Evolutionary conservation across 2,113 vertebrate species (phyloP).

Genomic region (Oreochromis tanganicae): DNA sequence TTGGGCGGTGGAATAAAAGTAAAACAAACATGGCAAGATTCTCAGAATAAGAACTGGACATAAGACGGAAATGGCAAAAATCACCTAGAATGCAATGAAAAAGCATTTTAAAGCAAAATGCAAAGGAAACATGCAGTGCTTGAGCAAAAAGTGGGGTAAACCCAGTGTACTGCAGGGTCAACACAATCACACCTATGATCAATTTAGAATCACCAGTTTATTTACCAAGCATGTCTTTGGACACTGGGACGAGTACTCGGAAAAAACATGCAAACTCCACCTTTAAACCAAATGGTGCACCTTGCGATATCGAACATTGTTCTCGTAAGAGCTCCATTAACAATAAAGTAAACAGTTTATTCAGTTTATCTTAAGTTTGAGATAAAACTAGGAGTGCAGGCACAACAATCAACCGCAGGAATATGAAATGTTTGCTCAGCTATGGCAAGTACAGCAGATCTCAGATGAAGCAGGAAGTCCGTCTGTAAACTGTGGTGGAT

Average conservation of each 20-base stretch:
- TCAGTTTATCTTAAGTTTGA: neutral
- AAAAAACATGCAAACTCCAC: neutral
- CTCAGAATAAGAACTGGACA: neutral
- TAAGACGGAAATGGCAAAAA: neutral
- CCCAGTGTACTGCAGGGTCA: neutral
- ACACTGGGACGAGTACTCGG: neutral
- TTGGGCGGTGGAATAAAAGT: neutral
- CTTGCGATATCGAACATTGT: neutral
- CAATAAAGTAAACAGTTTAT: neutral
- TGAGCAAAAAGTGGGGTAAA: neutral
- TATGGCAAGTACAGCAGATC: neutral
- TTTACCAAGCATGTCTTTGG: neutral
- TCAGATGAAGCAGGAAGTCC: neutral
- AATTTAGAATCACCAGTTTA: neutral
- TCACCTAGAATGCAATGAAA: neutral
- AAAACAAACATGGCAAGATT: neutral
- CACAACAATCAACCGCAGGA: neutral
- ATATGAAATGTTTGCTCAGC: neutral
- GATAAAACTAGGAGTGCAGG: neutral
- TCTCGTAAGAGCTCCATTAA: neutral
- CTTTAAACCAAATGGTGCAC: neutral
- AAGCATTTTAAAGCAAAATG: neutral
- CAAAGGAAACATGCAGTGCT: fast-evolving
- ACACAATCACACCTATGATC: neutral
- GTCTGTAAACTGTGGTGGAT: neutral